Evolutionary conservation across 2,113 vertebrate genomes (phyloP), one percentile per base, ranked within the genome.

Genomic region (western clawed frog (Xenopus tropicalis)): DNA sequence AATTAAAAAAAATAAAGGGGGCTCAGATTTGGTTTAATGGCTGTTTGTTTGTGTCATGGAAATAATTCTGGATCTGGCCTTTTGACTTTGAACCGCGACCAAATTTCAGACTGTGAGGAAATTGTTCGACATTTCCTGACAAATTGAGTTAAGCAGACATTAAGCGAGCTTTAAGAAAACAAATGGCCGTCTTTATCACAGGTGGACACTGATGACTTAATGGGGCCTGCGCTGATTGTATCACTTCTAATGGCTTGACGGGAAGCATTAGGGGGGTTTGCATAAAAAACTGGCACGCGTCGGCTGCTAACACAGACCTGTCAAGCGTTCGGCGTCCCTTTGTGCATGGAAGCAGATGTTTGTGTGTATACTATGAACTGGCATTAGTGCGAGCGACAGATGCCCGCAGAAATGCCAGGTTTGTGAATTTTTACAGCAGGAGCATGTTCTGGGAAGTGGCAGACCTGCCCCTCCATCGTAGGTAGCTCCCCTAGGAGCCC

Each of bases 101-200:
- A 95, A 93, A 94, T 98, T 96, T 95, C 94, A 93, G 93, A 89
- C 93, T 92, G 87, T 93, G 92, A 95, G 95, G 94, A 98, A 98
- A 98, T 98, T 95, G 94, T 96, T 95, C 93, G 92, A 95, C 93
- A 97, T 97, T 98, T 98, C 95, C 96, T 95, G 94, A 97, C 94
- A 98, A 97, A 98, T 98, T 91, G 95, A 97, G 95, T 97, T 98
- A 98, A 97, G 92, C 90, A 88, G 95, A 97, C 95, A 93, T 94
- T 98, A 97, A 98, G 94, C 94, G 93, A 93, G 94, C 94, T 98
- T 98, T 97, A 98, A 98, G 95, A 96, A 98, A 97, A 98, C 94
- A 98, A 98, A 98, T 98, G 96, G 93, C 90, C 90, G 93, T 94
- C 94, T 98, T 98, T 97, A 96, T 96, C 95, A 96, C 96, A 98